These are phyloP conservation scores for Nephila pilipes DNA, from an alignment of 1,140 invertebrate genomes.

Conservation along the genomic window DNA sequence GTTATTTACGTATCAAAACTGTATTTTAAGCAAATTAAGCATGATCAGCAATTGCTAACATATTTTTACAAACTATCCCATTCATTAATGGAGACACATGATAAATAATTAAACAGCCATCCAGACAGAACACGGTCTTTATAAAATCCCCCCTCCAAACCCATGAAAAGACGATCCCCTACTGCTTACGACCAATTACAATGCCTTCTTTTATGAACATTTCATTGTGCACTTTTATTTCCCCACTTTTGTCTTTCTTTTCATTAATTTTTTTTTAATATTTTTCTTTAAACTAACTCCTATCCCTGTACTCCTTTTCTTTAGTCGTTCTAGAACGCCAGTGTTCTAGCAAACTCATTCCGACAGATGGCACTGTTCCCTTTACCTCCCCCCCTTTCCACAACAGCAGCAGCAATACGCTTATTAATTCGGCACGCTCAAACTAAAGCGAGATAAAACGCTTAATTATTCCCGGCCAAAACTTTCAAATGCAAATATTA, in stretches of 20 bases:
- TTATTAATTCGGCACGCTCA: conserved; percentile 58
- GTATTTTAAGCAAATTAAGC: no score
- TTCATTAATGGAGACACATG: no score
- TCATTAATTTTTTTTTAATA: not conserved
- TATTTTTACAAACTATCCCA: no score
- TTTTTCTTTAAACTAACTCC: not conserved
- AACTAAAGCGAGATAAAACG: conserved; percentile 60
- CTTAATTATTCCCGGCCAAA: conserved; percentile 52
- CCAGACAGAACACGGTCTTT: not conserved
- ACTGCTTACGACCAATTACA: not conserved
- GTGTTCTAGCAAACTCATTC: not conserved
- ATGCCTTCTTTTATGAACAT: conserved; percentile 9
- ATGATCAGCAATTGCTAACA: no score
- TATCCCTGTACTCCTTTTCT: not conserved
- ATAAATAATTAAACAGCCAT: no score
- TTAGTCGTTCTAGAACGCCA: not conserved
- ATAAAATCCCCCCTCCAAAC: not conserved
- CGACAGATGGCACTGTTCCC: conserved; percentile 30
- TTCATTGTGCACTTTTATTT: not conserved
- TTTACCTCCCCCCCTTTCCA: not conserved
- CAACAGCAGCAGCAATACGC: not conserved
- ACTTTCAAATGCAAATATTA: conserved; percentile 64
- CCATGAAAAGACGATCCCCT: not conserved
- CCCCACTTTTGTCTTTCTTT: not conserved
- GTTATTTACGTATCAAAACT: no score